These are phyloP conservation scores for Porphyrio hochstetteri DNA, from an alignment of 2,113 vertebrate species.

Conservation along the genomic window DNA sequence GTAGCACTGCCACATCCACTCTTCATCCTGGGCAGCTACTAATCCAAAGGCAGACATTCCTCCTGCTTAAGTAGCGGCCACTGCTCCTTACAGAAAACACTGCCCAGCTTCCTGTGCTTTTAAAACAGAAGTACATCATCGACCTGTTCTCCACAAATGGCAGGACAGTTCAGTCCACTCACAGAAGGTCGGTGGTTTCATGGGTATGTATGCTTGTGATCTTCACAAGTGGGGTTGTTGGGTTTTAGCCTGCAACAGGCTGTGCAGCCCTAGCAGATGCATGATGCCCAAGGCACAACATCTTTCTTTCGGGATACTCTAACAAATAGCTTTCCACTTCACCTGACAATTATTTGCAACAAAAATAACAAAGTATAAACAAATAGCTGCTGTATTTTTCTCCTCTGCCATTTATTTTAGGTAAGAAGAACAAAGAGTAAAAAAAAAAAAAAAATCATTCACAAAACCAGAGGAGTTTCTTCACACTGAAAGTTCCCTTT, in stretches of 20 bases:
- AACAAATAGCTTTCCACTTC: not conserved
- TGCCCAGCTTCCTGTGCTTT: not conserved
- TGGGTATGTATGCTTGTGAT: fast-evolving
- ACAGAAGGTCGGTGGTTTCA: not conserved
- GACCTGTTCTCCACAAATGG: not conserved
- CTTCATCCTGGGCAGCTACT: not conserved
- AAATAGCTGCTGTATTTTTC: not conserved
- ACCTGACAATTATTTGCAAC: not conserved
- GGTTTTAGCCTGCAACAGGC: not conserved
- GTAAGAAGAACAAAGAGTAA: not conserved
- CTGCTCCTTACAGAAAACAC: not conserved
- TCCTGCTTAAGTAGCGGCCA: not conserved
- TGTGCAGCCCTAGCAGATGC: not conserved
- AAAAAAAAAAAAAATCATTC: not conserved
- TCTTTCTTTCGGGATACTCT: not conserved
- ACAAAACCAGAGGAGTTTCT: not conserved
- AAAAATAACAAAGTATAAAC: not conserved
- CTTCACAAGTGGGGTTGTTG: not conserved
- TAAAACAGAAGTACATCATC: not conserved
- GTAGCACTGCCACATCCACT: not conserved
- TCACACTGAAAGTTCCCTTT: not conserved
- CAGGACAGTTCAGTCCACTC: not conserved
- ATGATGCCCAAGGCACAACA: not conserved
- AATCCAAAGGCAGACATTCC: not conserved
- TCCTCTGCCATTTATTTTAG: not conserved